phyloP scores from a whole-genome alignment of 1,140 invertebrate genomes.

The Zaprionus kolodkinae region DNA sequence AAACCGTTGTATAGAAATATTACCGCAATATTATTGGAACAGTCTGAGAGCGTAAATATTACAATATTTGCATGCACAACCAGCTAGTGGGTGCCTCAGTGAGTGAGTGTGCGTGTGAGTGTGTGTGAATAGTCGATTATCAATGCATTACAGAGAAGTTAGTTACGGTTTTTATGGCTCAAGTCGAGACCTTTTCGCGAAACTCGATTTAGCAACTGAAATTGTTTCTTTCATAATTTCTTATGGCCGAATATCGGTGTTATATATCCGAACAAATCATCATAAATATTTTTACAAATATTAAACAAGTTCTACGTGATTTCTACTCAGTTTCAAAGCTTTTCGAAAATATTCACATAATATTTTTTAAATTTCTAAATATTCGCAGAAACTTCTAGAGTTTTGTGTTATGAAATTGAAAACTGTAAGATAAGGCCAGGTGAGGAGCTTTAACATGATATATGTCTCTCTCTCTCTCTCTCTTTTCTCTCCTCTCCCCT shows the following conservation, averaged over 20 bases:
- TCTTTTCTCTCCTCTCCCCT: too few relatives aligned
- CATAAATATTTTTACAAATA: not conserved
- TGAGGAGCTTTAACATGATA: not conserved
- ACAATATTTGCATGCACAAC: slow-evolving; percentile 9
- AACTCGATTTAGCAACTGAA: slow-evolving; percentile 6
- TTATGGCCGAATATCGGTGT: not conserved
- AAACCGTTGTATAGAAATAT: slow-evolving; percentile 8
- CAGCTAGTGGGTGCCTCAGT: not conserved
- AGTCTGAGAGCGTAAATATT: not conserved
- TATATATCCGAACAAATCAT: not conserved
- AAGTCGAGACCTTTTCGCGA: not conserved
- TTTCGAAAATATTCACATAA: not conserved
- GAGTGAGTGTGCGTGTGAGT: not conserved
- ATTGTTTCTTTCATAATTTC: slow-evolving; percentile 1
- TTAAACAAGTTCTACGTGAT: too few relatives aligned
- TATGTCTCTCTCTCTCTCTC: not conserved
- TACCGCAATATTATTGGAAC: not conserved
- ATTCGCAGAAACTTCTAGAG: not conserved
- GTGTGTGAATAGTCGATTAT: slow-evolving; percentile 7
- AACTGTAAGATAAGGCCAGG: not conserved
- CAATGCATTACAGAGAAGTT: slow-evolving; percentile 7
- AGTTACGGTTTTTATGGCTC: slow-evolving; percentile 6
- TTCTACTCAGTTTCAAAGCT: not conserved
- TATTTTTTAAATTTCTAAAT: not conserved
- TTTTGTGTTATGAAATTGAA: not conserved